phyloP scores from a whole-genome alignment of 2,113 vertebrate species.

The Oriolus oriolus region DNA sequence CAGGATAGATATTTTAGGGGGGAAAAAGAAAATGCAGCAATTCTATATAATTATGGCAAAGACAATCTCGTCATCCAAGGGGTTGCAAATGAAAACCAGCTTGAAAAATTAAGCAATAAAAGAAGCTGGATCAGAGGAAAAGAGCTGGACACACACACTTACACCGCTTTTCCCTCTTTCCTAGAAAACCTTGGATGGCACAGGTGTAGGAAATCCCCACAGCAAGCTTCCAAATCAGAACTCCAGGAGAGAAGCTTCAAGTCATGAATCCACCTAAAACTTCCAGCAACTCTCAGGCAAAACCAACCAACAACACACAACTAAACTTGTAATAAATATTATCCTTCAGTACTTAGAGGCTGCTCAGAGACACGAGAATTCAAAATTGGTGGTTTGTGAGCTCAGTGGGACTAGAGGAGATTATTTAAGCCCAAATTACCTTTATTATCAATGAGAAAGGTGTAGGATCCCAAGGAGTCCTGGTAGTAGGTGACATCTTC shows the following conservation, averaged over 20 bases:
- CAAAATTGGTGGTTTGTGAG: neutral
- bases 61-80: neutral
- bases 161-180: neutral
- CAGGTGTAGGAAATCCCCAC: neutral
- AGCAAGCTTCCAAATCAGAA: neutral
- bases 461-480: conserved; percentile 95
- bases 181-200: neutral
- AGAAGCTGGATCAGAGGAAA: neutral
- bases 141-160: neutral
- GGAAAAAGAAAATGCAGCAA: neutral
- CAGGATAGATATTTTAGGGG: neutral
- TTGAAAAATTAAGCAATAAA: neutral
- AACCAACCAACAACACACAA: neutral
- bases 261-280: neutral
- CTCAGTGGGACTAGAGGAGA: neutral
- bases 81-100: neutral
- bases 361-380: neutral
- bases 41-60: fast-evolving
- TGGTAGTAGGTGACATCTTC: conserved; percentile 99
- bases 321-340: neutral
- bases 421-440: conserved; percentile 64
- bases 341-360: neutral
- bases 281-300: neutral
- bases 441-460: conserved; percentile 98
- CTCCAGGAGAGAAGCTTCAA: neutral